Conservation (phyloP, 2,113 vertebrate genomes). For the Pangasianodon hypophthalmus region DNA sequence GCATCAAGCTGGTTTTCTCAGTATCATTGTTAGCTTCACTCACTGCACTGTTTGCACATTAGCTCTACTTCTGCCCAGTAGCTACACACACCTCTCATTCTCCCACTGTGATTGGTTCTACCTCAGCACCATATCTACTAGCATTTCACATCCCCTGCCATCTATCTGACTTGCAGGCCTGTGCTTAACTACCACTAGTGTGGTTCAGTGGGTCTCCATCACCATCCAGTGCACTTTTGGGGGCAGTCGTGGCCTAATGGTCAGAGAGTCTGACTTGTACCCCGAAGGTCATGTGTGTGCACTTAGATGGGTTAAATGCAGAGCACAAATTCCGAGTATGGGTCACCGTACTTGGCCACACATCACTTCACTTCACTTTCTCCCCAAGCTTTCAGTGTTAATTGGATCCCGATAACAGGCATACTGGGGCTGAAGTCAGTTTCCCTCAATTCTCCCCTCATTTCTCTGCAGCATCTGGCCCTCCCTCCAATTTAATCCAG, state of each 20-base stretch:
- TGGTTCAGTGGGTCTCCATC: background rate
- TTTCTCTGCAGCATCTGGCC: background rate
- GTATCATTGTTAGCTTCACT: background rate
- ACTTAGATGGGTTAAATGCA: too few species aligned
- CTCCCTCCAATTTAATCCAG: background rate
- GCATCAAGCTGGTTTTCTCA: background rate
- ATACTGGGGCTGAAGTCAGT: background rate
- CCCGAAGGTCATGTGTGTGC: too few species aligned
- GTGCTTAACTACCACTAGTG: background rate
- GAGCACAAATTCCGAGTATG: too few species aligned
- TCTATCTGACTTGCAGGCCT: background rate
- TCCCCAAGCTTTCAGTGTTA: background rate
- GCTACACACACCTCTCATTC: background rate
- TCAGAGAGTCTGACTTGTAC: too few species aligned
- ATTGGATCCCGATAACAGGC: background rate
- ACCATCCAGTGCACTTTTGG: background rate
- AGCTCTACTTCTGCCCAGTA: background rate
- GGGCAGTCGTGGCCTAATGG: too few species aligned
- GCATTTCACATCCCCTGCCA: background rate
- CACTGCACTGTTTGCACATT: background rate
- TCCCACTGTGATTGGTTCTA: background rate
- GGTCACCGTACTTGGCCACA: too few species aligned
- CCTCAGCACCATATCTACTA: background rate
- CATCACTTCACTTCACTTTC: too few species aligned
- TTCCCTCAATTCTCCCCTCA: background rate